Percentiles rank a stretch among this genome's conserved stretches.
These are phyloP conservation scores for Polyommatus iphigenia DNA, from an alignment of 2,888 invertebrate genomes.

Conservation along the genomic window DNA sequence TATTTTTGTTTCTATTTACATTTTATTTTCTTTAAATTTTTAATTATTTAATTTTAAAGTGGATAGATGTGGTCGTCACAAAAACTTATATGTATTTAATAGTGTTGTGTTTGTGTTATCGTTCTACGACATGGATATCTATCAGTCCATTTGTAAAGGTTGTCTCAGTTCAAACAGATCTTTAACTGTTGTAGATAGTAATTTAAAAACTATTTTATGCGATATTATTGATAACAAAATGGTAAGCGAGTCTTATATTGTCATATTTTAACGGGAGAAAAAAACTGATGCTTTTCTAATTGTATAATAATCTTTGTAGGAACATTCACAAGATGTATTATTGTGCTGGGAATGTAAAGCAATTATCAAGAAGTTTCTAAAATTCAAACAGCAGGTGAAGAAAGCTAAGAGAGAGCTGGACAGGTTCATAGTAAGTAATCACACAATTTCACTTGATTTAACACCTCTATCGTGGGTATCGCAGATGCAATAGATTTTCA, in stretches of 20 bases:
- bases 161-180: conserved; percentile 52
- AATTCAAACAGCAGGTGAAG: conserved; percentile 51
- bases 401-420: conserved; percentile 47
- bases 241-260: conserved; percentile 43
- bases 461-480: too few species aligned
- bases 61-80: too few species aligned
- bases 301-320: conserved; percentile 39
- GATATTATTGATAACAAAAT: conserved; percentile 45
- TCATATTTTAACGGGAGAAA: not conserved
- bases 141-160: conserved; percentile 46
- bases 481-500: too few species aligned
- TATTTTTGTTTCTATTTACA: too few species aligned
- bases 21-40: too few species aligned
- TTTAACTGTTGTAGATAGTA: conserved; percentile 44
- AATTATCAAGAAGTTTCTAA: conserved; percentile 44
- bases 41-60: too few species aligned
- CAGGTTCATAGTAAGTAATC: conserved; percentile 47
- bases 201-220: conserved; percentile 45
- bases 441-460: not conserved
- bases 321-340: conserved; percentile 37
- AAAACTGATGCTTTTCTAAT: not conserved
- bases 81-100: too few species aligned
- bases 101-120: not conserved
- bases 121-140: not conserved
- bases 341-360: conserved; percentile 59